Percentiles rank a stretch among this genome's conserved stretches.
Conservation (phyloP, 2,113 vertebrate genomes). For the Telmatochromis sp. region DNA sequence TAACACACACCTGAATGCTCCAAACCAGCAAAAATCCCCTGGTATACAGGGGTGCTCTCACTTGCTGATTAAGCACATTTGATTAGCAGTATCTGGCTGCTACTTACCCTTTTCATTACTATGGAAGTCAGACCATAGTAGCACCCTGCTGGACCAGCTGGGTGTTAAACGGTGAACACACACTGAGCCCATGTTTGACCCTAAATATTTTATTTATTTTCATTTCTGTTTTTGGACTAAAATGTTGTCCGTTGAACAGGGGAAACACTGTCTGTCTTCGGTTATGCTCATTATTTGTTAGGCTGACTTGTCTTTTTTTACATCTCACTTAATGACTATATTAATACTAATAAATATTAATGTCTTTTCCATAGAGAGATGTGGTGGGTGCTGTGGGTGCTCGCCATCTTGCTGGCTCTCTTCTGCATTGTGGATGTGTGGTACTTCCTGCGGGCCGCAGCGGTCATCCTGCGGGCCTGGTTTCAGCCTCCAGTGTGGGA, state of each 20-base stretch:
- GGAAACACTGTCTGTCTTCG: not conserved
- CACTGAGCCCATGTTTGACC: not conserved
- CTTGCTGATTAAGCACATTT: not conserved
- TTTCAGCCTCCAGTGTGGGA: constrained; percentile 75
- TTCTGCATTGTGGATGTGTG: constrained; percentile 77
- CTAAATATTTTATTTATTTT: not conserved
- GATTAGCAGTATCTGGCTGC: not conserved
- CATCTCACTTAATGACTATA: not conserved
- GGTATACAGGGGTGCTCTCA: not conserved
- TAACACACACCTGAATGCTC: not conserved
- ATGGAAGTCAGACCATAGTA: rapidly evolving
- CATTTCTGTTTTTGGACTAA: not conserved
- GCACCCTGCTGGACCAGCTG: not conserved
- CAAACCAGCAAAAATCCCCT: not conserved
- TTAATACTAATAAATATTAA: not conserved
- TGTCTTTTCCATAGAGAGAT: constrained; percentile 6
- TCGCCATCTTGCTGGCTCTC: constrained; percentile 59
- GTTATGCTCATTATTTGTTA: not conserved
- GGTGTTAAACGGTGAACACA: not conserved
- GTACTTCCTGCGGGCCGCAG: constrained; percentile 67
- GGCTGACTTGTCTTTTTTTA: not conserved
- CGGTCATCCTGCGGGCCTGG: constrained; percentile 64
- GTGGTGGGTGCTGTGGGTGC: constrained; percentile 52
- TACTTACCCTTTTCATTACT: not conserved
- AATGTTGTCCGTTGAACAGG: not conserved